Percentiles rank a stretch among this genome's conserved stretches.
These are phyloP conservation scores for Smittia aterrima DNA, from an alignment of 2,888 invertebrate genomes.

Conservation along the genomic window DNA sequence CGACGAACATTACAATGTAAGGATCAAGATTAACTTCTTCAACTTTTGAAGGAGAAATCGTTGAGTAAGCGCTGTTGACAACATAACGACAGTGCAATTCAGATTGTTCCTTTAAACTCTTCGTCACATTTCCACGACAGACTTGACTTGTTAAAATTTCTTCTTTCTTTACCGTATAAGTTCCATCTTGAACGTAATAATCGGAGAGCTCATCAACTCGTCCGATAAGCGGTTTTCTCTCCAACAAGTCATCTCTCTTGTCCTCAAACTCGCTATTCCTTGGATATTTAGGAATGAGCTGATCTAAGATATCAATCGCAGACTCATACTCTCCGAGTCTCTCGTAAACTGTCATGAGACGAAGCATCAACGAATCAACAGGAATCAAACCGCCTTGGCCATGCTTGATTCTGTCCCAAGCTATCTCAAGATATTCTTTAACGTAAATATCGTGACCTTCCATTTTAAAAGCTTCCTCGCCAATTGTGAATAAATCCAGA, in stretches of 20 bases:
- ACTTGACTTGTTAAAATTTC: background rate
- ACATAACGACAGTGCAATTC: slow-evolving; percentile 71
- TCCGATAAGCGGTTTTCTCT: background rate
- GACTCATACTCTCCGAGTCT: background rate
- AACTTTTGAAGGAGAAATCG: slow-evolving; percentile 74
- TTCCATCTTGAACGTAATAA: background rate
- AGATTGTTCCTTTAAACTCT: slow-evolving; percentile 54
- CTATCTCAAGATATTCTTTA: background rate
- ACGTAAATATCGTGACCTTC: background rate
- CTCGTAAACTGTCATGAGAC: background rate
- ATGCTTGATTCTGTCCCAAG: background rate
- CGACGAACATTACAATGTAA: slow-evolving; percentile 79
- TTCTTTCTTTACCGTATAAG: background rate
- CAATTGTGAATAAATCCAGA: background rate
- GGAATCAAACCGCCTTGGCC: background rate
- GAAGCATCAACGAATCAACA: background rate
- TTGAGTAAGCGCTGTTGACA: slow-evolving; percentile 68
- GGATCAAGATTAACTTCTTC: slow-evolving; percentile 78
- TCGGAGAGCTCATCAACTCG: background rate
- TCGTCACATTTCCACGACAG: slow-evolving; percentile 72
- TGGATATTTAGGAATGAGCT: background rate
- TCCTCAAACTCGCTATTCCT: background rate
- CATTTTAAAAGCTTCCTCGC: background rate
- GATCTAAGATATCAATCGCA: background rate
- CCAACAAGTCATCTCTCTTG: background rate